phyloP scores from a whole-genome alignment of 2,113 vertebrate genomes.

The Colaptes auratus region DNA sequence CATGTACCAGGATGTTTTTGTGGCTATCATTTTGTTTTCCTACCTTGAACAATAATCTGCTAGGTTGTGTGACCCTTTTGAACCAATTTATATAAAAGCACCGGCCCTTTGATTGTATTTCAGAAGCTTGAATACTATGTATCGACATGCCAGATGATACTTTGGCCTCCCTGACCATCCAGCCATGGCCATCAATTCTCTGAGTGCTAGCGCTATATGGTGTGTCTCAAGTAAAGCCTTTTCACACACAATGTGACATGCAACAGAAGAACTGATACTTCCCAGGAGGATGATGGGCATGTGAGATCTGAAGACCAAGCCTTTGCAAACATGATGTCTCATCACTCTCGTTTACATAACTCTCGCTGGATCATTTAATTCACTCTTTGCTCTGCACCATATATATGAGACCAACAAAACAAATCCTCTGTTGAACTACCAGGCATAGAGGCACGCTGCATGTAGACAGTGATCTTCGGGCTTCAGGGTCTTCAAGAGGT shows the following conservation, averaged over 20 bases:
- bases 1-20: neutral
- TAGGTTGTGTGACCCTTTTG: conserved; percentile 17
- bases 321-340: neutral
- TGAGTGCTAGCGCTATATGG: neutral
- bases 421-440: neutral
- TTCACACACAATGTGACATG: neutral
- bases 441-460: neutral
- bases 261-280: neutral
- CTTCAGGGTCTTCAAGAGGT: neutral
- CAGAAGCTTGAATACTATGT: conserved; percentile 22
- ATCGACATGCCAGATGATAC: conserved; percentile 42
- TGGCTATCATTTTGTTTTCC: conserved; percentile 5
- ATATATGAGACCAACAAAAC: neutral
- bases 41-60: conserved; percentile 13
- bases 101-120: conserved; percentile 38
- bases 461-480: neutral
- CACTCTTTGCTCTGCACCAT: neutral
- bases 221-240: neutral
- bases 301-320: neutral
- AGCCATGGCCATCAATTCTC: neutral
- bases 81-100: conserved; percentile 11
- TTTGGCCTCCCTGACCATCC: neutral
- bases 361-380: neutral
- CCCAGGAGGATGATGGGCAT: neutral
- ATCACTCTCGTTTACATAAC: neutral